Conservation (phyloP, 2,797 vertebrate species). For the Ctenopoma kingsleyae region DNA sequence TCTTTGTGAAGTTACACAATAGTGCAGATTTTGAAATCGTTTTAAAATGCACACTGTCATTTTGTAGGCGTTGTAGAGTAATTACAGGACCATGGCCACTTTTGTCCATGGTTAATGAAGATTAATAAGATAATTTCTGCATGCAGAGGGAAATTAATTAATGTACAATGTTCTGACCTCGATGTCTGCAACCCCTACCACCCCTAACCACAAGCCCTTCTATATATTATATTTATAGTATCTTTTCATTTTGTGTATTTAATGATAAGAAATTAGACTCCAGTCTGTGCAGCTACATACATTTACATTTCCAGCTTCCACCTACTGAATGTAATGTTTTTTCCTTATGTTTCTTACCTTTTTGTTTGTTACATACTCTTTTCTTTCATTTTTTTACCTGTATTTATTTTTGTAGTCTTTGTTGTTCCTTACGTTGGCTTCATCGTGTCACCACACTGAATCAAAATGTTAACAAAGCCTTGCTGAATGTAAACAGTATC, state of each 20-base stretch:
- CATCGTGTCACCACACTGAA: not conserved
- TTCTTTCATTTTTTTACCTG: not conserved
- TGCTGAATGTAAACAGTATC: not conserved
- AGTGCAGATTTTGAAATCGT: not conserved
- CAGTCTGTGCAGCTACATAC: not conserved
- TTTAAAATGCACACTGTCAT: slow-evolving; percentile 23
- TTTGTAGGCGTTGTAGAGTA: slow-evolving; percentile 26
- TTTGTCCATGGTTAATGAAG: slow-evolving; percentile 62
- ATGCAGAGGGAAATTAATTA: slow-evolving; percentile 49
- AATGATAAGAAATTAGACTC: slow-evolving; percentile 34
- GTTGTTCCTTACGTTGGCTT: not conserved
- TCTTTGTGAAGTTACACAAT: slow-evolving; percentile 26
- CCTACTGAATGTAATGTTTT: not conserved
- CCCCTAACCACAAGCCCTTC: slow-evolving; percentile 19
- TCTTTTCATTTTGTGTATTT: slow-evolving; percentile 33
- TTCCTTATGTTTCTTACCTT: not conserved
- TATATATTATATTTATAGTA: slow-evolving; percentile 38
- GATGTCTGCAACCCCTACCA: slow-evolving; percentile 33
- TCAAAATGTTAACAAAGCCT: not conserved
- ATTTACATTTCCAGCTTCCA: slow-evolving; percentile 6
- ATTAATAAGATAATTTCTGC: slow-evolving; percentile 66
- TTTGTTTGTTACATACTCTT: slow-evolving; percentile 17
- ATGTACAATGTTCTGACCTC: slow-evolving; percentile 51
- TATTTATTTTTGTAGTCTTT: slow-evolving; percentile 1
- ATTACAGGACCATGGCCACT: slow-evolving; percentile 35